Evolutionary conservation across 2,797 vertebrate genomes (phyloP).

Genomic region (Clarias laeviceps): DNA sequence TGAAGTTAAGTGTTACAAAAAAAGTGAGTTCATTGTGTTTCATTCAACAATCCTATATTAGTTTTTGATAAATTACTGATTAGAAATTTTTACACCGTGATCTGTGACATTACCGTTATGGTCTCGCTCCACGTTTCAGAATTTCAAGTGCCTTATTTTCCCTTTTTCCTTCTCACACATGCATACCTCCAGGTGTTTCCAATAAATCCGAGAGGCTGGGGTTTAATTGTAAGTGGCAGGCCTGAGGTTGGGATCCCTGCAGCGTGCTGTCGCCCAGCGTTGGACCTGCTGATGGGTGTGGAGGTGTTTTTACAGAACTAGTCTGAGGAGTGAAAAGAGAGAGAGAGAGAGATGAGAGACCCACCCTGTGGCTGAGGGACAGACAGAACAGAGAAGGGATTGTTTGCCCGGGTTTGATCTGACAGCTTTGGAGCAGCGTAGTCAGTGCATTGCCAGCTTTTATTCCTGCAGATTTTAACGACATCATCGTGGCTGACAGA

Average conservation of each 20-base stretch:
- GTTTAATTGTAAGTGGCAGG: conserved; percentile 75
- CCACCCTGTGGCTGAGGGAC: conserved; percentile 63
- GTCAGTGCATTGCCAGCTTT: conserved; percentile 28
- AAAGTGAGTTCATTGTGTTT: too few relatives aligned
- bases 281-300: conserved; percentile 57
- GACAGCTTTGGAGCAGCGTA: conserved; percentile 51
- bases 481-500: conserved; percentile 37
- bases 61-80: not conserved
- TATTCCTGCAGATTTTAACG: conserved; percentile 24
- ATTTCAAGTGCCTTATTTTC: not conserved
- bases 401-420: conserved; percentile 64
- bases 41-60: not conserved
- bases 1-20: not conserved
- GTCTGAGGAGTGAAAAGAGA: not conserved
- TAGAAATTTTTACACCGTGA: not conserved
- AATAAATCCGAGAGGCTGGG: conserved; percentile 68
- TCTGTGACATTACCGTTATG: not conserved
- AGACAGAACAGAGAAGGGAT: conserved; percentile 72
- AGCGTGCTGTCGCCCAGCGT: conserved; percentile 62
- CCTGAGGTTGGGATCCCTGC: conserved; percentile 68
- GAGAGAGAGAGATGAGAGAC: conserved; percentile 48
- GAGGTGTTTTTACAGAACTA: conserved; percentile 68
- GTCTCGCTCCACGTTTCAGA: not conserved
- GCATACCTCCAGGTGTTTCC: conserved; percentile 69
- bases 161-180: conserved; percentile 16